Base-by-base conservation (phyloP, 2,888 invertebrate genomes). In the Abrostola triplasia region DNA sequence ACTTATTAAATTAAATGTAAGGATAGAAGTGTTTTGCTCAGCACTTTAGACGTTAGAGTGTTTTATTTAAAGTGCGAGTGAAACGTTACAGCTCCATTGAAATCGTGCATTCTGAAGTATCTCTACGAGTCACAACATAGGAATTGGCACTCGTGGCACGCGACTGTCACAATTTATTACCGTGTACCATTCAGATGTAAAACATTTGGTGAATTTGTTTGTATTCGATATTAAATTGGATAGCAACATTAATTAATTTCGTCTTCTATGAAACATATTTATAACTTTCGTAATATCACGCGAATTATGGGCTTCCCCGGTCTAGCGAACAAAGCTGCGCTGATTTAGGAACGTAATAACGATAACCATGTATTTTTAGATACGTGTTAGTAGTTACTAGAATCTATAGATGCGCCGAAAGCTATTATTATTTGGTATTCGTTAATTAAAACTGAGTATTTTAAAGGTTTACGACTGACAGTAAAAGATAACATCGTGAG, bases 1-100 rank as follows among this genome's bases (percentile, higher is more conserved):
- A 10, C 13, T 63, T 64, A 75, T 76, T 68, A 69, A 69, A 61
- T 63, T 59, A 64, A 79, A 70, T 64, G 59, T 58, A 55, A 70
- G 54, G 59, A 70, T 76, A 58, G 64, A 62, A 66, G n/a, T 11
- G 57, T 59, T 52, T 59, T 11, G 7, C 11, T 37, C 38, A 60
- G 47, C 51, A 5, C 48, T 71, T 49, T 52, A 61, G 52, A 59
- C 48, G 74, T 49, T 56, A 61, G 52, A 59, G 35, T 36, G 47
- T 9, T 75, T 53, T 71, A 56, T 59, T 56, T 54, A 54, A 64
- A 51, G 36, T 49, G 9, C 35, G 36, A 35, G 10, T 41, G 37
- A 65, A 51, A 49, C 51, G 58, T 51, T 56, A 70, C 12, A 53
- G 36, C 48, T 64, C 53, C 36, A 63, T 64, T 53, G 54, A 59